phyloP scores from a whole-genome alignment of 2,113 vertebrate species.

The Zosterops lateralis region DNA sequence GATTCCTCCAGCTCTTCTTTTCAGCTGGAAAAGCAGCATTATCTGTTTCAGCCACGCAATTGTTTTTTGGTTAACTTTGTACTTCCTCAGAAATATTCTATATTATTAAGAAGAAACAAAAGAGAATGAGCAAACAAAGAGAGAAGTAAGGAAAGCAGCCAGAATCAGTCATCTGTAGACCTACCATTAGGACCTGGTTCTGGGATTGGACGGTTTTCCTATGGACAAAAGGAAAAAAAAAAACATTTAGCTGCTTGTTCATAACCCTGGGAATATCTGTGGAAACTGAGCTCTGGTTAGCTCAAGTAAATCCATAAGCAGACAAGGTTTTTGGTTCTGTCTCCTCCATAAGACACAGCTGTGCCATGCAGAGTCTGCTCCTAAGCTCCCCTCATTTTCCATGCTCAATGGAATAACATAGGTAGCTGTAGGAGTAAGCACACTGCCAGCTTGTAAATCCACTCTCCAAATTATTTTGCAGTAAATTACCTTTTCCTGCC shows the following conservation, averaged over 20 bases:
- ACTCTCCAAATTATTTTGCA: neutral
- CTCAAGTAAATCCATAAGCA: neutral
- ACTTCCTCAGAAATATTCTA: neutral
- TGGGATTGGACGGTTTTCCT: constrained; percentile 79
- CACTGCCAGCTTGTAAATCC: neutral
- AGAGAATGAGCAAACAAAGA: neutral
- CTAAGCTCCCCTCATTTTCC: neutral
- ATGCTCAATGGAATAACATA: neutral
- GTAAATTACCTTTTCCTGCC: neutral
- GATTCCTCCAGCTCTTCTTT: neutral
- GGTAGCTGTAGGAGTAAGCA: neutral
- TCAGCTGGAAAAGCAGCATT: neutral
- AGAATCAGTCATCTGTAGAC: constrained; percentile 16
- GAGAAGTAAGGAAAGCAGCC: neutral
- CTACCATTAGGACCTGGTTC: constrained; percentile 78
- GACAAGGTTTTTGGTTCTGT: neutral
- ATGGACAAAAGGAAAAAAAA: neutral
- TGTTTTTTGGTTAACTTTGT: neutral
- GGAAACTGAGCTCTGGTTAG: neutral
- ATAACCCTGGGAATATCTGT: neutral
- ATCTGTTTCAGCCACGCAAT: neutral
- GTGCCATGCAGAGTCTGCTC: neutral
- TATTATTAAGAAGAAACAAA: neutral
- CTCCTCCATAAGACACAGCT: neutral
- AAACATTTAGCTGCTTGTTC: neutral